These are phyloP conservation scores for Anas platyrhynchos DNA, from an alignment of 2,113 vertebrate species.

Conservation along the genomic window DNA sequence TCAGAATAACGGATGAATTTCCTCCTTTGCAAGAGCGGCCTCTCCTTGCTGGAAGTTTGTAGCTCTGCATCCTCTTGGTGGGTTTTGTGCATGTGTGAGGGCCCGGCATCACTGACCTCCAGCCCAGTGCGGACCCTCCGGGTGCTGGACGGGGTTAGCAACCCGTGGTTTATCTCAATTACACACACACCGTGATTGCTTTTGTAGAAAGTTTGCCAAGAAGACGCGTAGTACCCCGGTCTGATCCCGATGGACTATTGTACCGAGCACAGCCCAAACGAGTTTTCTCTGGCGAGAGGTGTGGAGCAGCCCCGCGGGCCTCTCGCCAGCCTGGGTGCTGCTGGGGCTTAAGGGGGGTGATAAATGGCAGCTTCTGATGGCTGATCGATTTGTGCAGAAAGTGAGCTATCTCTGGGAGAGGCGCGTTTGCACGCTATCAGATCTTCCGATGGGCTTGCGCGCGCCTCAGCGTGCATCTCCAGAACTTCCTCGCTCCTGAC, in stretches of 20 bases:
- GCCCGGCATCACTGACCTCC: neutral
- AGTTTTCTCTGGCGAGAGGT: neutral
- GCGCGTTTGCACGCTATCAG: neutral
- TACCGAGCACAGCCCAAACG: neutral
- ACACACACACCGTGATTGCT: neutral
- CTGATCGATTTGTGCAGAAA: constrained; percentile 34
- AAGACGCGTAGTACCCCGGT: neutral
- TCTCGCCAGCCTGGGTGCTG: neutral
- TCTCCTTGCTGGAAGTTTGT: constrained; percentile 38
- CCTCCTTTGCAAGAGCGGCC: neutral
- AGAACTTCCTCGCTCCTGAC: neutral
- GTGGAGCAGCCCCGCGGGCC: neutral
- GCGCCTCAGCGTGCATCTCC: neutral
- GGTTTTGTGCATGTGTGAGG: neutral
- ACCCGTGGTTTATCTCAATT: neutral
- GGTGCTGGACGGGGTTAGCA: neutral
- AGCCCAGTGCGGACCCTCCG: neutral
- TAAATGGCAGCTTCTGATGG: constrained; percentile 51
- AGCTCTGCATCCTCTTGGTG: neutral
- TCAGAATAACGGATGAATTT: constrained; percentile 3
- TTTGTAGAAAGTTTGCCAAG: constrained; percentile 7
- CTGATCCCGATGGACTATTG: neutral
- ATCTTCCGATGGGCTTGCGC: constrained; percentile 5
- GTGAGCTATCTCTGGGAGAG: constrained; percentile 16
- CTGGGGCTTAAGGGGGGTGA: constrained; percentile 33